Evolutionary conservation across 1,140 invertebrate genomes (phyloP), one percentile per base, ranked within the genome.

Genomic region (Ceratoteleas bidentatus): DNA sequence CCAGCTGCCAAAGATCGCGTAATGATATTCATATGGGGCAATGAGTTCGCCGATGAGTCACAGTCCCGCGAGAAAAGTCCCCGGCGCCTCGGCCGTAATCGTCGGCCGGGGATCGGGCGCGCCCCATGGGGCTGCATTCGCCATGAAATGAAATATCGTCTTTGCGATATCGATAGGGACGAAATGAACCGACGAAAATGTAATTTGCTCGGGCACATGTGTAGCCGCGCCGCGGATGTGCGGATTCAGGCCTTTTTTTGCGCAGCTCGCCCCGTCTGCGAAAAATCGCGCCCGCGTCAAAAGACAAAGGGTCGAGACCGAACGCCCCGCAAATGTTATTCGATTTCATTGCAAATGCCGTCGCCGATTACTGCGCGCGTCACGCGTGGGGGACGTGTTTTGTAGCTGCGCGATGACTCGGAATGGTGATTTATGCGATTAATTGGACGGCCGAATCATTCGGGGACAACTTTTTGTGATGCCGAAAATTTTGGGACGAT

Each of bases 71-170:
- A 86, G 86, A 66, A 66, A 83, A 81, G 36, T 14, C 72, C 66
- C 66, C 53, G 57, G 52, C 65, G 64, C 58, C 70, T 53, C 65
- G 52, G 72, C 61, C 8, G 53, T 78, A 84, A 88, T 88, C 85
- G 83, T 36, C 78, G 75, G 66, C 76, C 78, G 43, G 87, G 87
- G 85, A 88, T 54, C 49, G 14, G 6, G 45, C 40, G 50, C 6
- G 60, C 72, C 76, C 80, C 81, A 57, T 70, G 64, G 62, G 76
- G 75, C 62, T 47, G 53, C 64, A 40, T 49, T 72, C 56, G 81
- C 50, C 57, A 45, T 74, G 60, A 88, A 88, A 89, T 88, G 87
- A 88, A 89, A 89, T 89, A 88, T 89, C 78, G 73, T 83, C 84
- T 86, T 82, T 83, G 82, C 86, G 86, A 88, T 86, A 87, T 86